Base-by-base conservation (phyloP, 2,113 vertebrate species). In the Macquaria australasica region DNA sequence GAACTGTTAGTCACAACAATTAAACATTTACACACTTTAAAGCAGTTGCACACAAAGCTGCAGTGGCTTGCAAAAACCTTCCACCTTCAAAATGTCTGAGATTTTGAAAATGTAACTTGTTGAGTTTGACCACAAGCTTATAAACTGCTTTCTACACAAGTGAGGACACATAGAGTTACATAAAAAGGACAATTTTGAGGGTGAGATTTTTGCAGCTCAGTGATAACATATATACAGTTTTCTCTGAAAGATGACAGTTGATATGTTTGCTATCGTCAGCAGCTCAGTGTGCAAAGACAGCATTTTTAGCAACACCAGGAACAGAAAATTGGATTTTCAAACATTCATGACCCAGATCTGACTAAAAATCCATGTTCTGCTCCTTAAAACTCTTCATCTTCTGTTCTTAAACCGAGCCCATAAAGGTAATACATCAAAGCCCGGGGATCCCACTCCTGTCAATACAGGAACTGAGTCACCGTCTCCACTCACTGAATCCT, bases 1-100 rank as follows among this genome's bases (percentile, higher is more conserved):
- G 84, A 70, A 45, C 9, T 74, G 71, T 88, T 82, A 84, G 74
- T 90, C 53, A 90, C 78, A 76, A 83, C 76, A 58, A 43, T 79
- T 59, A 60, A 50, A 87, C 88, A 87, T 48, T 81, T 45, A 80
- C 62, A 84, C n/a, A 76, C 34, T 34, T 45, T 28, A 75, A 80
- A 87, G 73, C 51, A 20, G 76, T 67, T 82, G 67, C 70, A 88
- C 84, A 87, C 73, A 72, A 50, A 82, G 81, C 85, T 63, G 69
- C 56, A 62, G 28, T 4, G 10, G 64, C 5, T n/a, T 39, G 67
- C 73, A 86, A 88, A 89, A 87, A 68, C 64, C 56, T 51, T 62
- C 28, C 8, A 37, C 82, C 16, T 60, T 75, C 43, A 37, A 80
- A 55, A 56, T 31, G 4, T 28, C 6, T 4, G 58, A 20, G 6